Percentiles rank a stretch among this genome's conserved stretches.
These are phyloP conservation scores for Meriones psammophilus DNA, from an alignment of 2,797 vertebrate species.

Conservation along the genomic window DNA sequence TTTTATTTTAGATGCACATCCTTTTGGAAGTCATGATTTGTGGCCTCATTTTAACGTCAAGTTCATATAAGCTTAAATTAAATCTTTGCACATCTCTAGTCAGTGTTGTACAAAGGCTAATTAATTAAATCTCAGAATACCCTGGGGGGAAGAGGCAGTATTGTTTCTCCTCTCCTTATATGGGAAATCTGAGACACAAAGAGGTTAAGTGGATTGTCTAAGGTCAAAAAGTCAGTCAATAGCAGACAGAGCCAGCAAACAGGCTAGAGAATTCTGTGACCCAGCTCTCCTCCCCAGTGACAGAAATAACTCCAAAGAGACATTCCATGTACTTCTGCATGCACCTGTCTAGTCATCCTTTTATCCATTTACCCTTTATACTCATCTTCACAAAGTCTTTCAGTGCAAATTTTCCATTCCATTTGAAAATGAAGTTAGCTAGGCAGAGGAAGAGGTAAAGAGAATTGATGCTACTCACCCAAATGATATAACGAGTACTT, in stretches of 20 bases:
- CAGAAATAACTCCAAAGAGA: slow-evolving; percentile 49
- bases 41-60: slow-evolving; percentile 67
- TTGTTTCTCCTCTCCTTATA: slow-evolving; percentile 74
- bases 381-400: slow-evolving; percentile 67
- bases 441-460: slow-evolving; percentile 80
- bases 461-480: slow-evolving; percentile 76
- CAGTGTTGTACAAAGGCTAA: slow-evolving; percentile 75
- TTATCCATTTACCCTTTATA: slow-evolving; percentile 67
- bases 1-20: slow-evolving; percentile 17
- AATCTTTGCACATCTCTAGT: slow-evolving; percentile 72
- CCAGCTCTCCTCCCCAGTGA: neutral
- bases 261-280: slow-evolving; percentile 1
- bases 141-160: slow-evolving; percentile 68
- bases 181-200: slow-evolving; percentile 78
- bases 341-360: slow-evolving; percentile 59
- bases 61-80: slow-evolving; percentile 77
- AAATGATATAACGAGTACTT: slow-evolving; percentile 30
- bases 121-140: slow-evolving; percentile 82
- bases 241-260: slow-evolving; percentile 66
- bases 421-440: slow-evolving; percentile 79
- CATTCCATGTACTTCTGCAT: neutral
- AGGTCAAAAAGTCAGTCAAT: slow-evolving; percentile 79
- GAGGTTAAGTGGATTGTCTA: slow-evolving; percentile 77
- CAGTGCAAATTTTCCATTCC: slow-evolving; percentile 67
- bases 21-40: slow-evolving; percentile 66